phyloP scores from a whole-genome alignment of 1,140 invertebrate genomes.

The Brachystomella parvula region DNA sequence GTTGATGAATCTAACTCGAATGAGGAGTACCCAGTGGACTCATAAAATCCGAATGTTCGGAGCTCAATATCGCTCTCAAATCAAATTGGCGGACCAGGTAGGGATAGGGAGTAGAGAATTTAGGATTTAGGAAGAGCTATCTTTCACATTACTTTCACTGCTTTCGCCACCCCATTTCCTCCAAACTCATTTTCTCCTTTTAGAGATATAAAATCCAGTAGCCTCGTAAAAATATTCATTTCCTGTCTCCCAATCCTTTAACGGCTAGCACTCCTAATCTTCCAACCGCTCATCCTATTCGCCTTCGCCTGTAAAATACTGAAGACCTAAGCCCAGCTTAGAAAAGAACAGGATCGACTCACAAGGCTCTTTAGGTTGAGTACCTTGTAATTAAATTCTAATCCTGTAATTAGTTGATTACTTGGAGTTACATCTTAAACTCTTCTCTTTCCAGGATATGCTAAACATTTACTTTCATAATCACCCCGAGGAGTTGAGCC shows the following conservation, averaged over 20 bases:
- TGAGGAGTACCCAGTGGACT: slow-evolving; percentile 23
- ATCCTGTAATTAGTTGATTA: slow-evolving; percentile 3
- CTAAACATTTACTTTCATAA: slow-evolving; percentile 35
- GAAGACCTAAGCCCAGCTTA: no score
- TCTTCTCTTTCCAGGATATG: slow-evolving; percentile 27
- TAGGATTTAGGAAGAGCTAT: neutral
- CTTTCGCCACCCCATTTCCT: neutral
- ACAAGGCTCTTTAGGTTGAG: no score
- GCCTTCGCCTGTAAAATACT: no score
- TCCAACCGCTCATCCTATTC: no score
- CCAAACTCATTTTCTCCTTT: neutral
- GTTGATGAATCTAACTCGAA: slow-evolving; percentile 35
- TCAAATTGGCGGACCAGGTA: slow-evolving; percentile 35
- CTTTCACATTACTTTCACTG: neutral
- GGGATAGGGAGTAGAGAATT: neutral
- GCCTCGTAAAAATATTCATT: neutral
- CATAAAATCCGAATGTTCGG: slow-evolving; percentile 26
- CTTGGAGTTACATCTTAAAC: neutral
- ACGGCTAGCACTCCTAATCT: no score
- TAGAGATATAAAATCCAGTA: neutral
- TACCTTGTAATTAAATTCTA: no score
- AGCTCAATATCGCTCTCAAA: slow-evolving; percentile 23
- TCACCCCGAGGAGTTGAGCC: slow-evolving; percentile 26
- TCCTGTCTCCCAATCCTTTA: neutral
- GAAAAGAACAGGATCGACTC: no score